Evolutionary conservation across 2,113 vertebrate species (phyloP), one percentile per base, ranked within the genome.

Genomic region (Willisornis vidua): DNA sequence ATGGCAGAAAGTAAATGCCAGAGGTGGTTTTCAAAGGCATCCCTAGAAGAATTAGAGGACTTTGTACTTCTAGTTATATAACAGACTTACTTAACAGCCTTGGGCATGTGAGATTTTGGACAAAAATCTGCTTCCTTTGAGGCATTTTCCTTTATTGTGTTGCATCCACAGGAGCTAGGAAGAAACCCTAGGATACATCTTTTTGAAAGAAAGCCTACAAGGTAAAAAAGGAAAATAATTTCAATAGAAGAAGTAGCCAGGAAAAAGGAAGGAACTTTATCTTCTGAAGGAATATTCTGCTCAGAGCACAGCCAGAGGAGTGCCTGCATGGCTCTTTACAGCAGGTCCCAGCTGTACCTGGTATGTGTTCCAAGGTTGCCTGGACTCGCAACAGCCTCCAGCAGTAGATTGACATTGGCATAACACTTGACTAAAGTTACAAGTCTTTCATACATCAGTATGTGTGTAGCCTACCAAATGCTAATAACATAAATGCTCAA

Each of bases 351-450:
- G 55, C 29, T 45, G 16, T 12, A n/a, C 19, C 35, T 29, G 10
- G 0, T 11, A 17, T 20, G n/a, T 14, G 14, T 35, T 61, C 51
- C 65, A 41, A 23, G 14, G n/a, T 1, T 31, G 39, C 9, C 65
- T 28, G 4, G 2, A 39, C 22, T 67, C 0, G 0, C 4, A 28
- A 28, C 45, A 68, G 6, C 13, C 62, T 63, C 58, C 31, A 54
- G 2, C 3, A 14, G 19, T 0, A 16, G 57, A 67, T 7, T 6
- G 14, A 9, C 8, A 4, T 6, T 43, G 59, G 1, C 3, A 4
- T 7, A 29, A 41, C 45, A 5, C 18, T 19, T 37, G 16, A 14
- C 4, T 49, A 17, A 6, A 45, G 9, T 17, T 11, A 63, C 39
- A 75, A 46, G 10, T 14, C 22, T 31, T 73, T 39, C 31, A 7